Base-by-base conservation (phyloP, 2,888 invertebrate genomes). In the Oscheius sp. region DNA sequence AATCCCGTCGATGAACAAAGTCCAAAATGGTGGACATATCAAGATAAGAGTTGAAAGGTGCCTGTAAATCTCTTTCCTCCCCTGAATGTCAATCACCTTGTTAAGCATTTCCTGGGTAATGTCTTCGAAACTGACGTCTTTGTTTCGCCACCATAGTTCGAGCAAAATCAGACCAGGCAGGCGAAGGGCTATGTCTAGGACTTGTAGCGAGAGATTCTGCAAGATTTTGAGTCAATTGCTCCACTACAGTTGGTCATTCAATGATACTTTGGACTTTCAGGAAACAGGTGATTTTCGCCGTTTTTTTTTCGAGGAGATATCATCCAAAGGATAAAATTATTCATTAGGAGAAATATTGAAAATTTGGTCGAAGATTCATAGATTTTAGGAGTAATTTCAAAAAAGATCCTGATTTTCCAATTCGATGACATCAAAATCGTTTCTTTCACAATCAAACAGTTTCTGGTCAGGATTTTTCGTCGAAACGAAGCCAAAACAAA, bases 1-100 rank as follows among this genome's bases (percentile, higher is more conserved):
- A 73, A 58, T 84, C 75, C 39, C 83, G 45, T 12, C 76, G 65
- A 66, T 82, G 83, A n/a, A 84, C 77, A 67, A 84, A 84, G 29
- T 84, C 82, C n/a, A 84, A 69, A 50, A 84, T 77, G 3, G 78
- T 74, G 6, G 75, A 66, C 58, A 80, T 74, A 45, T 83, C 82
- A 12, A 83, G 53, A 42, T 79, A 83, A 0, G 80, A 74, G 31
- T 72, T 74, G 65, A 80, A 70, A 2, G 71, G 71, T 17, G 68
- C 68, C 66, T 79, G 34, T 15, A 50, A 12, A 15, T 5, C 12
- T 6, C 8, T 34, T 10, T 10, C 6, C 6, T 10, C 12, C 37
- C 37, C 6, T 12, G 8, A 53, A 53, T 27, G 50, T 3, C 27
- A 31, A 53, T 2, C 58, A 75, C 73, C 63, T 71, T 69, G 12